Evolutionary conservation across 1,140 invertebrate species (phyloP).

Genomic region (Arion vulgaris): DNA sequence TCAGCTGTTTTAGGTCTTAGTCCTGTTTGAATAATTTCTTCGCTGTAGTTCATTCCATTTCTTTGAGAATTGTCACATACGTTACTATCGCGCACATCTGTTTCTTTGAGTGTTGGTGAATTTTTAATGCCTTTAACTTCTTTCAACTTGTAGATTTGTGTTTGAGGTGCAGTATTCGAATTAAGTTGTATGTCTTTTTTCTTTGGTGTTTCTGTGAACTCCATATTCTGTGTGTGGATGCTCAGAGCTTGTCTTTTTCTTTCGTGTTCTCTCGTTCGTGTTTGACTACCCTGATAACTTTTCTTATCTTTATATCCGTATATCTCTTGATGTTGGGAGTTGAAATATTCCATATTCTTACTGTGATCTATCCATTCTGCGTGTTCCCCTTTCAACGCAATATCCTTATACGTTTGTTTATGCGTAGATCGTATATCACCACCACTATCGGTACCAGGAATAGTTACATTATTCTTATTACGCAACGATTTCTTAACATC

Average conservation of each 20-base stretch:
- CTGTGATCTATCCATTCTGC: background rate
- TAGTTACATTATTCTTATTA: background rate
- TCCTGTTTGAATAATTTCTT: background rate
- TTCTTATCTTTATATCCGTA: background rate
- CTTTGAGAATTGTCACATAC: background rate
- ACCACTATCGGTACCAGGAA: background rate
- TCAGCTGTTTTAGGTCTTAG: background rate
- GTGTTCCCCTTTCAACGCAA: background rate
- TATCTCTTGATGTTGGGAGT: background rate
- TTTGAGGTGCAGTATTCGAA: background rate
- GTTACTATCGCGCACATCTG: background rate
- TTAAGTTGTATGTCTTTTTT: background rate
- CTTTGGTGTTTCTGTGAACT: background rate
- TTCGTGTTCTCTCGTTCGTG: background rate
- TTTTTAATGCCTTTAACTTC: background rate
- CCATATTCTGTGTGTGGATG: slow-evolving; percentile 1
- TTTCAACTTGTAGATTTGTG: background rate
- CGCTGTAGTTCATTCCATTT: background rate
- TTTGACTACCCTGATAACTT: background rate
- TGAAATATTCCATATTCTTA: background rate
- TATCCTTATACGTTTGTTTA: background rate
- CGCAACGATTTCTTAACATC: background rate
- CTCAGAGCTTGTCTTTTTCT: background rate
- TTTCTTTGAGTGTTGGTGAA: background rate
- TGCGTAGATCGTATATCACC: background rate